A percentile compares a stretch with the other conserved stretches of the same genome.
These are phyloP conservation scores for Anolis sagrei DNA, from an alignment of 2,113 vertebrate species.

Conservation along the genomic window DNA sequence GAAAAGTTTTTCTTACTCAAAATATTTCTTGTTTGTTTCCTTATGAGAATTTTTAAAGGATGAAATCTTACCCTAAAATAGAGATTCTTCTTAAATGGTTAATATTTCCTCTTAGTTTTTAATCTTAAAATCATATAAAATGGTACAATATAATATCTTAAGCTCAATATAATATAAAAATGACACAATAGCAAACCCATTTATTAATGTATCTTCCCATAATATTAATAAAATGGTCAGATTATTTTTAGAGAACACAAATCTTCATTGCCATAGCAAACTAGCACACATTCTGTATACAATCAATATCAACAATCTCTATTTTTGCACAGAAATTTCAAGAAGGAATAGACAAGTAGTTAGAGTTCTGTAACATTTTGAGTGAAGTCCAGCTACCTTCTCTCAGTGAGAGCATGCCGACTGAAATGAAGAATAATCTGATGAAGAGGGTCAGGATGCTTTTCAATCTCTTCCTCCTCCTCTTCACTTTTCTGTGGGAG, in stretches of 20 bases:
- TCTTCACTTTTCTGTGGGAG: slow-evolving; percentile 88
- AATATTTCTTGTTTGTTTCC: neutral
- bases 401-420: slow-evolving; percentile 93
- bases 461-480: slow-evolving; percentile 88
- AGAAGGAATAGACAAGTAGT: neutral
- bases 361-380: neutral
- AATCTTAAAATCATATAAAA: neutral
- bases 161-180: slow-evolving; percentile 11
- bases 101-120: neutral
- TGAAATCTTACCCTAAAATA: neutral
- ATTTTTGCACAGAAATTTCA: neutral
- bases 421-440: slow-evolving; percentile 98
- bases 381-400: slow-evolving; percentile 80
- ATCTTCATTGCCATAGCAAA: neutral
- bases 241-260: neutral
- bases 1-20: slow-evolving; percentile 7
- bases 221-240: neutral
- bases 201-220: neutral
- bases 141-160: neutral
- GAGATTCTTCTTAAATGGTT: neutral
- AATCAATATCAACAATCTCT: neutral
- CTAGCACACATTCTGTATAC: neutral
- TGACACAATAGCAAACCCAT: neutral
- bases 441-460: slow-evolving; percentile 95
- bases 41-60: slow-evolving; percentile 27